These are phyloP conservation scores for Podiceps cristatus DNA, from an alignment of 2,113 vertebrate species.

Conservation along the genomic window DNA sequence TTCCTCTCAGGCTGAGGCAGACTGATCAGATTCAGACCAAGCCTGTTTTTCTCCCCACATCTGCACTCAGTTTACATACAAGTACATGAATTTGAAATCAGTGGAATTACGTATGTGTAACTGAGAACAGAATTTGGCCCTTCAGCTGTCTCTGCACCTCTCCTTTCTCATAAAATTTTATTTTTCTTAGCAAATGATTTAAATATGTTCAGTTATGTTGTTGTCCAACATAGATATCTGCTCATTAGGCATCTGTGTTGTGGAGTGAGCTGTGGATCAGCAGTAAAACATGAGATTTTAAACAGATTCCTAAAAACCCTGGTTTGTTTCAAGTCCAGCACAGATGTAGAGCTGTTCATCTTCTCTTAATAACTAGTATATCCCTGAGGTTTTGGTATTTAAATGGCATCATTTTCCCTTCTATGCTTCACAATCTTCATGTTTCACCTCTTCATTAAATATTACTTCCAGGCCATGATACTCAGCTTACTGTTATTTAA, in stretches of 20 bases:
- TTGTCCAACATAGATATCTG: slow-evolving; percentile 2
- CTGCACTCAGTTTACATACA: slow-evolving; percentile 1
- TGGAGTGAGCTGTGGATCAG: not conserved
- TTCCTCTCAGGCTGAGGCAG: not conserved
- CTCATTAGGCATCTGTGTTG: slow-evolving; percentile 25
- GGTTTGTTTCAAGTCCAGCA: slow-evolving; percentile 17
- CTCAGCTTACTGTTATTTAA: not conserved
- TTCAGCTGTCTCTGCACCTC: not conserved
- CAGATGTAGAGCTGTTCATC: slow-evolving; percentile 25
- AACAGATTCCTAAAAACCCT: slow-evolving; percentile 18
- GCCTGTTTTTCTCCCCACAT: not conserved
- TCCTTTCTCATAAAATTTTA: slow-evolving; percentile 32
- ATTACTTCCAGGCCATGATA: not conserved
- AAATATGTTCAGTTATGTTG: slow-evolving; percentile 8
- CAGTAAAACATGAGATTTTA: slow-evolving; percentile 41
- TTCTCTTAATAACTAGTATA: slow-evolving; percentile 17
- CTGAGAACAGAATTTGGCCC: slow-evolving; percentile 23
- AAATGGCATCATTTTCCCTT: slow-evolving; percentile 19
- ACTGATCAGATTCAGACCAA: not conserved
- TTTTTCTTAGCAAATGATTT: slow-evolving; percentile 46
- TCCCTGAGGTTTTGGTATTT: slow-evolving; percentile 8
- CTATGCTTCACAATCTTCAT: not conserved
- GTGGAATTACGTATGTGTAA: not conserved
- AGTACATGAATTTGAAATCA: slow-evolving; percentile 33
- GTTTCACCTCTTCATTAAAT: not conserved